Percentiles rank a stretch among this genome's conserved stretches.
Evolutionary conservation across 2,797 vertebrate genomes (phyloP).

Genomic region (Esox lucius): DNA sequence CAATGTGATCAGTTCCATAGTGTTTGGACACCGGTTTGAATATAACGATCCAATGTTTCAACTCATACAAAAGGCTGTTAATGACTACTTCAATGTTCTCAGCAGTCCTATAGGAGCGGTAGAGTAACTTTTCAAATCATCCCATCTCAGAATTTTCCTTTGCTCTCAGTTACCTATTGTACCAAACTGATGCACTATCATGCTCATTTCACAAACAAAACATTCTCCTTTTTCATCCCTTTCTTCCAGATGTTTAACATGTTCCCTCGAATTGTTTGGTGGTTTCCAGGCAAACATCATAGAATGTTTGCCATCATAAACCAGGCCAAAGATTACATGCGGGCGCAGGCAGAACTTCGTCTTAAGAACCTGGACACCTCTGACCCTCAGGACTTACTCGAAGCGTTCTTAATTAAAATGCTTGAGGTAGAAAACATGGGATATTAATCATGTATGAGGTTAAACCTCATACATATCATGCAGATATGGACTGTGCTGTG

Average conservation of each 20-base stretch:
- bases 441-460: background rate
- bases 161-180: background rate
- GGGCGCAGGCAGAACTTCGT: slow-evolving; percentile 26
- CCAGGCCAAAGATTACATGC: slow-evolving; percentile 17
- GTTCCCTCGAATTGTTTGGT: slow-evolving; percentile 36
- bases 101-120: slow-evolving; percentile 14
- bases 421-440: slow-evolving; percentile 29
- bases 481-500: background rate
- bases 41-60: slow-evolving; percentile 59
- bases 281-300: slow-evolving; percentile 36
- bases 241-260: slow-evolving; percentile 40
- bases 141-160: background rate
- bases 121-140: background rate
- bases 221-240: background rate
- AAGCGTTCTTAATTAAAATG: slow-evolving; percentile 47
- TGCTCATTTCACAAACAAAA: background rate
- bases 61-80: slow-evolving; percentile 48
- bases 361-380: slow-evolving; percentile 28
- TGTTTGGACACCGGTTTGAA: slow-evolving; percentile 67
- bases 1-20: slow-evolving; percentile 66
- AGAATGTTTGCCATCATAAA: slow-evolving; percentile 26
- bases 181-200: no score
- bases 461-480: background rate
- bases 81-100: slow-evolving; percentile 38
- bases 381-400: slow-evolving; percentile 41